phyloP scores from a whole-genome alignment of 2,113 vertebrate genomes.

The Nycticebus coucang region DNA sequence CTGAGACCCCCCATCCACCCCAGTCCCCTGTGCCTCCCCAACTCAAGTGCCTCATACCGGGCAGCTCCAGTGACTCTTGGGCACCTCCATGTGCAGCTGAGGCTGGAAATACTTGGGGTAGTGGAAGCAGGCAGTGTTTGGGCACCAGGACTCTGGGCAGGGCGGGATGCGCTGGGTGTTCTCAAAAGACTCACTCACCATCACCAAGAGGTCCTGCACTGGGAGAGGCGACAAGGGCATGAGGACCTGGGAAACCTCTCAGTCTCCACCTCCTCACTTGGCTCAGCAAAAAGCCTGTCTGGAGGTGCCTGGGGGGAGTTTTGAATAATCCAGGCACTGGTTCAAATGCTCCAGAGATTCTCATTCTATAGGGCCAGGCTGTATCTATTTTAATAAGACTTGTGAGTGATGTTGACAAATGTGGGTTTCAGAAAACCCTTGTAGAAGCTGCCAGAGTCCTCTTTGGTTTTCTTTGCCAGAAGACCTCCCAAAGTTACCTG shows the following conservation, averaged over 20 bases:
- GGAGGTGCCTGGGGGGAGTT: background rate
- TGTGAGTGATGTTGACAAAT: background rate
- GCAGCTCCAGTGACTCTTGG: constrained; percentile 48
- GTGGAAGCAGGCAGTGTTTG: constrained; percentile 80
- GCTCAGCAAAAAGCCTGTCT: background rate
- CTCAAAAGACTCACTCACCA: constrained; percentile 87
- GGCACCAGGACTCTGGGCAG: constrained; percentile 40
- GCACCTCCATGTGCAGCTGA: background rate
- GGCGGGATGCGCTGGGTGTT: constrained; percentile 78
- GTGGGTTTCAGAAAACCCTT: background rate
- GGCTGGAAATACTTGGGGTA: constrained; percentile 82
- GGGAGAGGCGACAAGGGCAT: constrained; percentile 33
- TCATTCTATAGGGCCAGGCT: background rate
- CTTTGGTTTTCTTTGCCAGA: background rate
- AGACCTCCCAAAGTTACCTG: background rate
- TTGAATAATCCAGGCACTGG: background rate
- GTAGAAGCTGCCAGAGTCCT: background rate
- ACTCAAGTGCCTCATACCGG: constrained; percentile 10
- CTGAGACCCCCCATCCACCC: background rate
- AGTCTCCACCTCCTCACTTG: background rate
- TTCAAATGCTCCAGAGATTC: background rate
- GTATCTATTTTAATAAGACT: background rate
- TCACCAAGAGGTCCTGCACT: constrained; percentile 83
- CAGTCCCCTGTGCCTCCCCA: rapidly evolving
- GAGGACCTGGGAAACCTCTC: background rate